phyloP scores from a whole-genome alignment of 1,140 invertebrate species.

The Sycophila sp. region DNA sequence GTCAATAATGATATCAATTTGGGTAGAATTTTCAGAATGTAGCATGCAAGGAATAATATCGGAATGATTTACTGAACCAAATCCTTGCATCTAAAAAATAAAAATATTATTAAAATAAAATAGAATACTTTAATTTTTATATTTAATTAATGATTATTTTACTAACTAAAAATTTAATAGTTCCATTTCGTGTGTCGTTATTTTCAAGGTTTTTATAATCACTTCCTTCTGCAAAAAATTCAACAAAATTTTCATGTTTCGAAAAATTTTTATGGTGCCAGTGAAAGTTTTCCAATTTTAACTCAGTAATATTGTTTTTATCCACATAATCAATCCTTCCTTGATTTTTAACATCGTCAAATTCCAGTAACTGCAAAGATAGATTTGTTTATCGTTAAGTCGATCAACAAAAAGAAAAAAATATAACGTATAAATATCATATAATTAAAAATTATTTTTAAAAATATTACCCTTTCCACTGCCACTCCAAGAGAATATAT shows the following conservation, averaged over 20 bases:
- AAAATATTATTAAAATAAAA: not conserved
- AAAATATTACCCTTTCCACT: conserved; percentile 66
- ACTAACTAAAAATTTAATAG: conserved; percentile 56
- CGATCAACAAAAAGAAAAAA: conserved; percentile 24
- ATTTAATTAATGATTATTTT: no score
- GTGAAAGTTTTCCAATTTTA: conserved; percentile 55
- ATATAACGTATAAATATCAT: not conserved
- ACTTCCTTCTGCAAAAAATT: conserved; percentile 61
- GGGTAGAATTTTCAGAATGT: conserved; percentile 72
- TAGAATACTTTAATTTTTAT: not conserved
- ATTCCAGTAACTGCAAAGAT: conserved; percentile 70
- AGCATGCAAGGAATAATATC: conserved; percentile 70
- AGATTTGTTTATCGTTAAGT: no score
- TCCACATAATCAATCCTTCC: conserved; percentile 57
- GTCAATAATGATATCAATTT: conserved; percentile 71
- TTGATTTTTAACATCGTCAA: conserved; percentile 67
- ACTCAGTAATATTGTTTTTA: conserved; percentile 45
- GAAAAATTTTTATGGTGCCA: conserved; percentile 57
- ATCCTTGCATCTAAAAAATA: conserved; percentile 63
- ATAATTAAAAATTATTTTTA: conserved; percentile 8
- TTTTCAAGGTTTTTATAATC: conserved; percentile 50
- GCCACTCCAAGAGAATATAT: conserved; percentile 67
- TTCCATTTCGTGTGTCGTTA: conserved; percentile 53
- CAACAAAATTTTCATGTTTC: conserved; percentile 53
- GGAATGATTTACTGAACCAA: conserved; percentile 67